A percentile compares a stretch with the other conserved stretches of the same genome.
phyloP scores from a whole-genome alignment of 2,113 vertebrate species.

The Pyrgilauda ruficollis region DNA sequence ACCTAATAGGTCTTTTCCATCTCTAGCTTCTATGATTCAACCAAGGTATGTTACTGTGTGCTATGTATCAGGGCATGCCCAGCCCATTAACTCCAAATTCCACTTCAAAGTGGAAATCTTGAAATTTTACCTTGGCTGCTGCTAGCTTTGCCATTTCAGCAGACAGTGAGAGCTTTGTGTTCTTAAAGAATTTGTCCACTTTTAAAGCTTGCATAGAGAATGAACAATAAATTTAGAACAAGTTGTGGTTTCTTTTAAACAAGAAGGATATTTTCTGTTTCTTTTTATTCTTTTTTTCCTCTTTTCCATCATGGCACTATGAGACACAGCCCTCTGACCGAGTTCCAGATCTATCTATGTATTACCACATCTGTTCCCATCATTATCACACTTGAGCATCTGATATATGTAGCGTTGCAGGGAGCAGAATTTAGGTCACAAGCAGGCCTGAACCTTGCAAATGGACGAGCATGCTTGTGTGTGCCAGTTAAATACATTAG shows the following conservation, averaged over 20 bases:
- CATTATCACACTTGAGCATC: neutral
- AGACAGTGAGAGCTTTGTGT: conserved; percentile 36
- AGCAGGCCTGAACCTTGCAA: neutral
- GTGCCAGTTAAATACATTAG: neutral
- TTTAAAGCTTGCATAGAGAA: neutral
- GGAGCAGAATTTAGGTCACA: neutral
- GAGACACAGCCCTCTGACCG: neutral
- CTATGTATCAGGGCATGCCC: conserved; percentile 55
- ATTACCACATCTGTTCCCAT: neutral
- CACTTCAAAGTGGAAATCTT: conserved; percentile 70
- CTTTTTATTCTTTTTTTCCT: neutral
- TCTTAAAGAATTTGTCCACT: conserved; percentile 5
- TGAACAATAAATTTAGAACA: conserved; percentile 12
- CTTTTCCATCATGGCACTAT: neutral
- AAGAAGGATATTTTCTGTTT: neutral
- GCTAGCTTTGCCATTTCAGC: conserved; percentile 35
- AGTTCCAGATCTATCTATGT: neutral
- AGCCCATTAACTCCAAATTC: conserved; percentile 54
- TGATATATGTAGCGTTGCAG: neutral
- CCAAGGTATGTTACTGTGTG: conserved; percentile 56
- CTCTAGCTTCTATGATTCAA: conserved; percentile 54
- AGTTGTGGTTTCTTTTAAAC: conserved; percentile 16
- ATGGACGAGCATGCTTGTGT: neutral
- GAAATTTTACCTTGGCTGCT: conserved; percentile 58
- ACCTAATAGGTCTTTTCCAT: conserved; percentile 69